Base-by-base conservation (phyloP, 2,888 invertebrate species). In the Pemphredon lugubris region DNA sequence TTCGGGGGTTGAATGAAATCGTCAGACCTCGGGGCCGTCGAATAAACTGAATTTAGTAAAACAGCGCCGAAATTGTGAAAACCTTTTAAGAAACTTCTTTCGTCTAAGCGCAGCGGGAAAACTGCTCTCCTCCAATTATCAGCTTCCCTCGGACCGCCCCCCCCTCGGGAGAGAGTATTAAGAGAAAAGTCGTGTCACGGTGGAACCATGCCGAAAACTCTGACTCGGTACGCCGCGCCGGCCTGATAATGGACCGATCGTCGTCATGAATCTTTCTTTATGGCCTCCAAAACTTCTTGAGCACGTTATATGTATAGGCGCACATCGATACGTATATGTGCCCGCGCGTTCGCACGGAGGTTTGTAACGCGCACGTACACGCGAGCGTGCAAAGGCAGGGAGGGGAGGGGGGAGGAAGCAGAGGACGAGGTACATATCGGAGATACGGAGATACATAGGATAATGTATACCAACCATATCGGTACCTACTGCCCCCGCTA, bases 191-290 rank as follows among this genome's bases (percentile, higher is more conserved):
- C 55, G 26, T n/a, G 39, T 44, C 39, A 6, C 48, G 26, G 18
- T 40, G 59, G 42, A 16, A 32, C 45, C 42, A 16, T 53, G 51
- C 39, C 60, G 66, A 65, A 77, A 81, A 78, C 64, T 75, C 59
- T 51, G 47, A 65, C 70, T 60, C 30, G 70, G n/a, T n/a, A n/a
- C n/a, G n/a, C 50, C 61, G 44, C 42, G 32, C 58, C 44, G 32
- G 67, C 73, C 54, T 79, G 82, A 84, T 85, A 86, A 86, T 84
- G 82, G 84, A 83, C 73, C 82, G 81, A 82, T 85, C 79, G 75
- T 73, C 73, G 81, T 79, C 84, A 79, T 84, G 85, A 84, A 85
- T 86, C 86, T 85, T 80, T 84, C 82, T 85, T 86, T 84, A 86
- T 81, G 77, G 80, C 73, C 73, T 69, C 68, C 65, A 69, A n/a